Conservation (phyloP, 1,140 invertebrate genomes). For the Triops longicaudatus region DNA sequence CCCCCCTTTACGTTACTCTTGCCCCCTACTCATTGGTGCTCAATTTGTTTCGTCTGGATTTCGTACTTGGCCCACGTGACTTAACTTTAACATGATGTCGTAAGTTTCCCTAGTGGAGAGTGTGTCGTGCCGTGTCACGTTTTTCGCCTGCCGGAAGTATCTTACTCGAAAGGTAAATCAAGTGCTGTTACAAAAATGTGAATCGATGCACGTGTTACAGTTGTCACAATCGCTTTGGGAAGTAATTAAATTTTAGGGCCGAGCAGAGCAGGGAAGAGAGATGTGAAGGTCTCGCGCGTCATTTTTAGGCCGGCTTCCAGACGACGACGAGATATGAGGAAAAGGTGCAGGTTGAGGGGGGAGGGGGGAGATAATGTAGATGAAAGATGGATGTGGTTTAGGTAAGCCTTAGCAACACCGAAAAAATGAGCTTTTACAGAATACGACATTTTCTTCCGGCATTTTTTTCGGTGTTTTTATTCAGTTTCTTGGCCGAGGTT, state of each 20-base stretch:
- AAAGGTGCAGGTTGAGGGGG: background rate
- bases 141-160: background rate
- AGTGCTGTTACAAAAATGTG: no score
- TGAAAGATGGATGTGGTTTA: background rate
- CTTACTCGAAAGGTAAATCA: background rate
- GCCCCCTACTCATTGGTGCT: no score
- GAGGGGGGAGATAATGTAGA: background rate
- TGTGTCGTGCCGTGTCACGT: background rate
- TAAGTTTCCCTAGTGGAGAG: no score
- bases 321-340: background rate
- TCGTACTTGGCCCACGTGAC: no score
- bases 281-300: background rate
- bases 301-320: background rate
- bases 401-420: slow-evolving; percentile 1
- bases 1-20: no score
- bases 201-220: background rate
- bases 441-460: background rate
- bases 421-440: background rate
- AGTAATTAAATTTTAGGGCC: background rate
- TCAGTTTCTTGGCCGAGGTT: background rate
- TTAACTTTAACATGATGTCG: no score
- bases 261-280: background rate
- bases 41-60: no score
- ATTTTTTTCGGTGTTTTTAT: background rate
- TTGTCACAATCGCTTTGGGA: background rate